Base-by-base conservation (phyloP, 2,113 vertebrate species). In the Peromyscus maniculatus region DNA sequence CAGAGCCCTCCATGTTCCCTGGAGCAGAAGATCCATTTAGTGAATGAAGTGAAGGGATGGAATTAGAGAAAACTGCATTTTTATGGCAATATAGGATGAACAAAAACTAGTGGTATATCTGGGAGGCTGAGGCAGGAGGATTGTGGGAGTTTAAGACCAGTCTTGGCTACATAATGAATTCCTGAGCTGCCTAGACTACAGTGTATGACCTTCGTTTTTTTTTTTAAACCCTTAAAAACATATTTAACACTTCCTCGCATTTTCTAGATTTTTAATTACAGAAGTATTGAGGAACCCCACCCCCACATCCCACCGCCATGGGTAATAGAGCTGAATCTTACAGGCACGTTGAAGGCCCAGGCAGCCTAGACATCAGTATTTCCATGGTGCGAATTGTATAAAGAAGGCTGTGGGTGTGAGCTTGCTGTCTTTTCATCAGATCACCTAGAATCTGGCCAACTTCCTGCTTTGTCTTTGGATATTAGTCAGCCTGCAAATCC, bases 401-500 rank as follows among this genome's bases (percentile, higher is more conserved):
- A 93, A 96, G 92, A 86, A 92, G 94, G 95, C 66, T 84, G 52
- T 78, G 91, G 92, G 62, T 92, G 49, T 87, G 91, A 92, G 49
- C 36, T 91, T 95, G 69, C 26, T 91, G 79, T 77, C 92, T 96
- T 97, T 97, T 95, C 89, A 92, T 92, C 79, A 91, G 69, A 96
- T 87, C 74, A 75, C 83, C 89, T 94, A 94, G 97, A 96, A 88
- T 88, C 94, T 97, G 97, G 97, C 97, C 62, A 80, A 64, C 83
- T 95, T 95, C 96, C 94, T 93, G 87, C 89, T 92, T 94, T 96
- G 95, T 97, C 89, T 92, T 90, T 96, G 93, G 93, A 97, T 39
- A 52, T 97, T 94, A 96, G 96, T 97, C 90, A 98, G 78, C 91
- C 87, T 84, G 94, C 91, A 97, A 96, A 92, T 43, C 84, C 74